Base-by-base conservation (phyloP, 1,140 invertebrate species). In the Drosophila obscura region DNA sequence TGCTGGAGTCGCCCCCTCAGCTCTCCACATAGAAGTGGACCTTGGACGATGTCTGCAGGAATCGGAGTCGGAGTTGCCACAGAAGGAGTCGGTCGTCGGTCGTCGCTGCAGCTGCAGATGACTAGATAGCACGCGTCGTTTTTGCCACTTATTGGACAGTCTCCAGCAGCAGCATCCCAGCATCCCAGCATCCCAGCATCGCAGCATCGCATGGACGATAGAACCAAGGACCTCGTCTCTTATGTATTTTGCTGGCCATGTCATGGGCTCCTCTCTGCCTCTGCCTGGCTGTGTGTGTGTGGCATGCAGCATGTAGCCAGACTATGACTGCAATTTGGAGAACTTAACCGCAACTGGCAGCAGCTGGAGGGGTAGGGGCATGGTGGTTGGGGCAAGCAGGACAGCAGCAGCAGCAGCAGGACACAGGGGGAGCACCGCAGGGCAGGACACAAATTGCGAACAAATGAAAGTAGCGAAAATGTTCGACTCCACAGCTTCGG, bases 381-480 rank as follows among this genome's bases (percentile, higher is more conserved):
- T n/a, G n/a, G n/a, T n/a, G n/a, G n/a, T n/a, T n/a, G n/a, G n/a
- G 22, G 41, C 4, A 5, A 1, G 35, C 9, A 46, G 15, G 2
- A 13, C 24, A 8, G 0, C 24, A 48, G 49, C 11, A 35, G 8
- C n/a, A n/a, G n/a, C n/a, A n/a, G n/a, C n/a, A n/a, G n/a, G 22
- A 50, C 44, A 11, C 22, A 22, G 59, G 35, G 73, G 45, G 62
- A 51, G 43, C 57, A 85, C 82, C 78, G 82, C 82, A 85, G 82
- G 82, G 78, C 82, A 85, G 74, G 65, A 87, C 82, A 61, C 82
- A 85, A 85, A 85, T 85, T 81, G 82, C 73, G 82, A 85, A 85
- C 82, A 85, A 85, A 85, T 85, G 82, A 85, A 85, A 87, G 82
- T 85, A 85, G 78, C 78, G 82, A 87, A 82, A 87, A 81, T 61